Base-by-base conservation (phyloP, 1,140 invertebrate genomes). In the Stegodyphus mimosarum region DNA sequence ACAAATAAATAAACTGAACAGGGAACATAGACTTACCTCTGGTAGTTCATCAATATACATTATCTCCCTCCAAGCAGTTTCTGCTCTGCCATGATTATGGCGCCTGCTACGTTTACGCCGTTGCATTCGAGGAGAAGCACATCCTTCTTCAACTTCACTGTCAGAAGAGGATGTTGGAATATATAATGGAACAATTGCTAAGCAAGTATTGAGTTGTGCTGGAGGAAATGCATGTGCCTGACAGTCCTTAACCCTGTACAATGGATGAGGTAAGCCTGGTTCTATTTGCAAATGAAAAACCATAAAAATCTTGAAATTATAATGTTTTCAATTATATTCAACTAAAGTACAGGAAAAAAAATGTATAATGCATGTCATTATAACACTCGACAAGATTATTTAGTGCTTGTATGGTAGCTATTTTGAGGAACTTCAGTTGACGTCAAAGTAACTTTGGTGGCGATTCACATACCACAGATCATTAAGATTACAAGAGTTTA, bases 81-180 rank as follows among this genome's bases (percentile, higher is more conserved):
- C 70, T 86, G 86, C 6, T 88, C 87, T 84, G 87, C 90, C 50
- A 86, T 89, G 74, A 78, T 74, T 6, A 87, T 84, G 74, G 6
- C 64, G 66, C 48, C 78, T 15, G 5, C 71, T 17, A 13, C 78
- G 66, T 17, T 87, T 79, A 18, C 90, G 87, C 55, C 90, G 74
- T 84, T 92, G 91, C 89, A 92, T 90, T 63, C 92, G 86, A 6
- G 92, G 92, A 83, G 91, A 92, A 0, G 91, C 92, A 74, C 92
- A 91, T 77, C 93, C 92, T 87, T 96, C 95, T 74, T 96, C 95
- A 13, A 89, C 85, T 80, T 97, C 96, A 63, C 94, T 95, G 87
- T 97, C 95, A 0, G 95, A 96, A 49, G 94, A 94, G 94, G 94
- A 94, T 93, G 53, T 92, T 94, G 15, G 96, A 18, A 85, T 53